Percentiles rank a stretch among this genome's conserved stretches.
Evolutionary conservation across 2,797 vertebrate species (phyloP).

Genomic region (Nannoperca australis): DNA sequence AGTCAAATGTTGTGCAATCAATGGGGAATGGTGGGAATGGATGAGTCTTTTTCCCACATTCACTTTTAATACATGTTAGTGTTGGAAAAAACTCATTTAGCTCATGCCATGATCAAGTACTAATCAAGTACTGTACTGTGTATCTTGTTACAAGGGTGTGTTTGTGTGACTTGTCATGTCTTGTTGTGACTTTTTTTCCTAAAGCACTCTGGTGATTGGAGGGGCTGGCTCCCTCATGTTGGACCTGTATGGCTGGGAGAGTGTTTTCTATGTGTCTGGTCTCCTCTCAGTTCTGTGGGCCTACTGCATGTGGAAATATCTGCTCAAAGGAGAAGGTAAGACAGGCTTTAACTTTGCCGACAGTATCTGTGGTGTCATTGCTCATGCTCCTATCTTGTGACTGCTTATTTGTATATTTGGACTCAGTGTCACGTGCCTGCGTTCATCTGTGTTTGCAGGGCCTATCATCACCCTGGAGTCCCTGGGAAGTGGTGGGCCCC

Average conservation of each 20-base stretch:
- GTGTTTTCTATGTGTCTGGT: conserved; percentile 94
- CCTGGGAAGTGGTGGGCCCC: conserved; percentile 82
- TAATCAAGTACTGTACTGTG: not conserved
- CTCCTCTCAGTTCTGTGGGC: conserved; percentile 93
- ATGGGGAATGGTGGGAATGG: not conserved
- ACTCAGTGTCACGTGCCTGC: conserved; percentile 29
- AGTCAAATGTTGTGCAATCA: conserved; percentile 71
- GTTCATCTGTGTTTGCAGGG: conserved; percentile 82
- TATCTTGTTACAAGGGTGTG: not conserved
- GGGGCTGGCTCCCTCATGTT: conserved; percentile 93
- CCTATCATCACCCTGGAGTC: conserved; percentile 88
- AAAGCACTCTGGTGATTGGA: conserved; percentile 92
- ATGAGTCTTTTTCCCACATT: not conserved
- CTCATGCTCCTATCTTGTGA: conserved; percentile 19
- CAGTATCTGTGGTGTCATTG: not conserved
- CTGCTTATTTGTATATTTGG: conserved; percentile 39
- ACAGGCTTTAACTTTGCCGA: not conserved
- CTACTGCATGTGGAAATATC: conserved; percentile 93
- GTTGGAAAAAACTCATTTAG: not conserved
- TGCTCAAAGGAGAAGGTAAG: conserved; percentile 91
- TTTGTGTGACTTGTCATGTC: conserved; percentile 26
- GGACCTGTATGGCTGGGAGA: conserved; percentile 94
- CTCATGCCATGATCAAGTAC: not conserved
- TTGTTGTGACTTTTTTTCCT: conserved; percentile 14
- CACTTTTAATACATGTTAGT: not conserved